Evolutionary conservation across 35 echinoderm and acorn worm species (phyloP).

Genomic region (Anneissia japonica): DNA sequence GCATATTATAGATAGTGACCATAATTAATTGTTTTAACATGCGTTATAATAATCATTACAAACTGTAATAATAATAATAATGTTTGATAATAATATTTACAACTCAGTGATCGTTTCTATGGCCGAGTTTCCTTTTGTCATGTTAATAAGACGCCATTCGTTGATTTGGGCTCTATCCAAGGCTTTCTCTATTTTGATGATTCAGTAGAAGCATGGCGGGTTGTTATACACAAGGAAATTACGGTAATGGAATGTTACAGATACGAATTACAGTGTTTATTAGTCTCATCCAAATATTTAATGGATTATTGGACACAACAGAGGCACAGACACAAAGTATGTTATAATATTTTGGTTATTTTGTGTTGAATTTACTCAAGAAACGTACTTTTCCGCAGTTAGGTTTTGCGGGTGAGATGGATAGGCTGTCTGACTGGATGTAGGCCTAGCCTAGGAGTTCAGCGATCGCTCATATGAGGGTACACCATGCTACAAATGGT

Average conservation of each 20-base stretch:
- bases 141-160: not conserved
- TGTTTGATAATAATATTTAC: not conserved
- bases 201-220: not conserved
- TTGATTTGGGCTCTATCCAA: not conserved
- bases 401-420: not conserved
- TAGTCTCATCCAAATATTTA: not conserved
- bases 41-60: too few relatives aligned
- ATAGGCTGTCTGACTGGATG: too few relatives aligned
- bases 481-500: too few relatives aligned
- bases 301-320: not conserved
- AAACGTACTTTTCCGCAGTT: not conserved
- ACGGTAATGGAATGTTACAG: not conserved
- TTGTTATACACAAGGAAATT: not conserved
- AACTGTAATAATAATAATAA: too few relatives aligned
- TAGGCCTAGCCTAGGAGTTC: too few relatives aligned
- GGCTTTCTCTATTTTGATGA: not conserved
- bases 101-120: not conserved
- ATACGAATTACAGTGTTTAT: not conserved
- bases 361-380: not conserved
- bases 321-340: not conserved
- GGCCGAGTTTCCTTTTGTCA: not conserved
- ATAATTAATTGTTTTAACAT: too few relatives aligned
- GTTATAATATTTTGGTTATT: not conserved
- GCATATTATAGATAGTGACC: too few relatives aligned
- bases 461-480: too few relatives aligned